Conservation (phyloP, 2,797 vertebrate species). For the Anisognathus igniventris region DNA sequence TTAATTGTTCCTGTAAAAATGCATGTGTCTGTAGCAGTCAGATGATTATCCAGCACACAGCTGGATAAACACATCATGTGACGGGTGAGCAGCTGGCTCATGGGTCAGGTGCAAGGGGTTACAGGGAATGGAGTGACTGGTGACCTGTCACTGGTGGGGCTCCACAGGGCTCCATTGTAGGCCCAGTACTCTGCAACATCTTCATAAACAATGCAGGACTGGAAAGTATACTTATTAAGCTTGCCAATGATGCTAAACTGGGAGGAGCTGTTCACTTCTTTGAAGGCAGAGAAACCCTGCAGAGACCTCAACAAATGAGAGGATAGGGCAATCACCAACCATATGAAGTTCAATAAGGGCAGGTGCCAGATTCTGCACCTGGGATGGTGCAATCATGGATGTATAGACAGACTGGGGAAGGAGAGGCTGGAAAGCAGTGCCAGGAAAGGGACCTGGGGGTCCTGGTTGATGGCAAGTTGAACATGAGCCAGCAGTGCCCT, state of each 20-base stretch:
- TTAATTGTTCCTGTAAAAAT: not conserved
- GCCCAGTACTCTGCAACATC: not conserved
- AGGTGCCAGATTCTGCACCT: not conserved
- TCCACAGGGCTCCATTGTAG: not conserved
- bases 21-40: not conserved
- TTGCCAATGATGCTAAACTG: not conserved
- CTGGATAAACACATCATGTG: not conserved
- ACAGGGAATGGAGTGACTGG: not conserved
- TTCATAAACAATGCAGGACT: not conserved
- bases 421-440: not conserved
- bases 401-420: too few relatives aligned
- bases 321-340: not conserved
- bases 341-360: not conserved
- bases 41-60: not conserved
- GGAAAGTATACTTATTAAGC: not conserved
- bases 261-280: not conserved
- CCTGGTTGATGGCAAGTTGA: accelerated
- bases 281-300: not conserved
- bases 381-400: not conserved
- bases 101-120: not conserved
- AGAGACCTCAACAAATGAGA: not conserved
- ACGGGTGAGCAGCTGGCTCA: accelerated
- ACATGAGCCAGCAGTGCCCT: not conserved
- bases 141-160: not conserved
- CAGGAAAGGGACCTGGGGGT: accelerated